These are phyloP conservation scores for Pogonomyrmex californicus DNA, from an alignment of 1,140 invertebrate genomes.

Conservation along the genomic window DNA sequence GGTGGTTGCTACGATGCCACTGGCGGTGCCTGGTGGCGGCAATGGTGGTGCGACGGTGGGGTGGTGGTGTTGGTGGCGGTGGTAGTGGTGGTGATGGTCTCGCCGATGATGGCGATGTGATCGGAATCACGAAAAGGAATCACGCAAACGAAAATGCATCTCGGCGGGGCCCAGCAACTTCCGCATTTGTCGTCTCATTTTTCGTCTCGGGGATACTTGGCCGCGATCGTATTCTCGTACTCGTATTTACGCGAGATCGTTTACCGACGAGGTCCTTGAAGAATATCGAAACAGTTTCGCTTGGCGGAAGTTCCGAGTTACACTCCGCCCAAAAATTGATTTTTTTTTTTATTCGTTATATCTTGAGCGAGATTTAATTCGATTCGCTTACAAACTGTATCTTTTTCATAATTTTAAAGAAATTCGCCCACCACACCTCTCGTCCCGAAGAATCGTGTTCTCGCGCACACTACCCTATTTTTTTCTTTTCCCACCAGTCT, in stretches of 20 bases:
- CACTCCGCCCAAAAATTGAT: not conserved
- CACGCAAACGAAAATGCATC: not conserved
- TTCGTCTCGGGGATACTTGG: not conserved
- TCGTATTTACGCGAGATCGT: not conserved
- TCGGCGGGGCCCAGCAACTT: not conserved
- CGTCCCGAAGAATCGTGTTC: not conserved
- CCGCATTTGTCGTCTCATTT: not conserved
- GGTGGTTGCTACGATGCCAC: conserved; percentile 47
- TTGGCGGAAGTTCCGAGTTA: not conserved
- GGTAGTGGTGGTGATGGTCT: not conserved
- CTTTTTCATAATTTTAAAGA: not conserved
- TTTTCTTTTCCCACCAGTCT: conserved; percentile 15
- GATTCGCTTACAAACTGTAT: not conserved
- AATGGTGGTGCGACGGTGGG: conserved; percentile 66
- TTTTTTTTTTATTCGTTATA: not conserved
- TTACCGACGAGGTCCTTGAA: not conserved
- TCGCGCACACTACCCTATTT: conserved; percentile 36
- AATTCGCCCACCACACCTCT: conserved; percentile 2
- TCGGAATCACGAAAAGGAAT: not conserved
- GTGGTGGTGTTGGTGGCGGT: conserved; percentile 45
- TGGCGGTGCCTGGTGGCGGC: conserved; percentile 56
- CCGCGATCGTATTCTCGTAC: not conserved
- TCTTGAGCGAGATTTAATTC: not conserved
- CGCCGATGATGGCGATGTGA: conserved; percentile 32
- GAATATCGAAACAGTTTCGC: not conserved